phyloP scores from a whole-genome alignment of 2,888 invertebrate genomes.

The Balanococcus diminutus region DNA sequence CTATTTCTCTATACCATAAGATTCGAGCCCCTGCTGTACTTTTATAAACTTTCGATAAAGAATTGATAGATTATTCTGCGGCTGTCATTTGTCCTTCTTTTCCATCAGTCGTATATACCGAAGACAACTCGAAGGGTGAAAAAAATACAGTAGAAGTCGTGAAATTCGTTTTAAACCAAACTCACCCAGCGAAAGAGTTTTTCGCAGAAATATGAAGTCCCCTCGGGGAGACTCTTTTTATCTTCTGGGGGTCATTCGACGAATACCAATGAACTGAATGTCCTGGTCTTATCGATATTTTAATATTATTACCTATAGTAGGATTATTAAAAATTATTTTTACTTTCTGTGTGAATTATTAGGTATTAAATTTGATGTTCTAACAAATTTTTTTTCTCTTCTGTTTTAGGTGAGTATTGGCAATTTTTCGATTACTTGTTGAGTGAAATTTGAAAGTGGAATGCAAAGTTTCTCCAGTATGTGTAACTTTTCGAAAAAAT shows the following conservation, averaged over 20 bases:
- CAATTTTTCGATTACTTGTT: background rate
- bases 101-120: background rate
- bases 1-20: background rate
- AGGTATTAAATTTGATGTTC: background rate
- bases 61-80: constrained; percentile 40
- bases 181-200: background rate
- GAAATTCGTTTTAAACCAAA: constrained; percentile 34
- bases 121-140: background rate
- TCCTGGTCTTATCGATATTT: background rate
- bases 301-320: background rate
- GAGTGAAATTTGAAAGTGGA: background rate
- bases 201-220: background rate
- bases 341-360: background rate
- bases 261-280: constrained; percentile 2
- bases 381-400: background rate
- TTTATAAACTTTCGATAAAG: constrained; percentile 36
- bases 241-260: background rate
- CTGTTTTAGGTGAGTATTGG: constrained; percentile 32
- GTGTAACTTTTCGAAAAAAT: too few relatives aligned
- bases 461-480: too few relatives aligned
- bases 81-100: constrained; percentile 43
- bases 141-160: constrained; percentile 9
- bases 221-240: background rate
- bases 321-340: background rate
- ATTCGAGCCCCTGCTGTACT: background rate